Base-by-base conservation (phyloP, 2,113 vertebrate species). In the Cochlearius cochlearius region DNA sequence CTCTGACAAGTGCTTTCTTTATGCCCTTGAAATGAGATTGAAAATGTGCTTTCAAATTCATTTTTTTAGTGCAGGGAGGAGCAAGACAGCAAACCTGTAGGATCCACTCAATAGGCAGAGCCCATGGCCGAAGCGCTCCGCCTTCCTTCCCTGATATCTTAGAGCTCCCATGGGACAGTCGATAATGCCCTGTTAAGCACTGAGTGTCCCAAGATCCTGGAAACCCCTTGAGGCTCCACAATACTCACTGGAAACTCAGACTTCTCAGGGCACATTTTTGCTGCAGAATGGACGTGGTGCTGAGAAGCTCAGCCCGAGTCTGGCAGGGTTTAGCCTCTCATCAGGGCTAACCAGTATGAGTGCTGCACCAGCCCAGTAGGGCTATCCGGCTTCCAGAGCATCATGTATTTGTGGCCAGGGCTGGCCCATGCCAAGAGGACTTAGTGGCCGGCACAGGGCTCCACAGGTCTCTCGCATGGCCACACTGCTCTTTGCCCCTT, bases 401-500 rank as follows among this genome's bases (percentile, higher is more conserved):
- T 45, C 26, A 7, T 21, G 0, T 47, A 9, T 13, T 83, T 63
- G 79, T 92, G 55, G 30, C 8, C n/a, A 84, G 27, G 12, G 4
- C 17, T 86, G 71, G n/a, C 9, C 38, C 1, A 0, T 39, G 41
- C 26, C 14, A 1, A 52, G 15, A 9, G 5, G 11, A 9, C 21
- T 45, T 20, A 53, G 11, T 27, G 4, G 45, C 29, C 56, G 47
- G 47, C 53, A 56, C 3, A 1, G 58, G 82, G 36, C 55, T 55
- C 47, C n/a, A 27, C 0, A 0, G 23, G 21, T 91, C 5, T 0
- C 22, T 56, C 56, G 43, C 0, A 0, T 8, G 69, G 30, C 45
- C 4, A 0, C 56, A 11, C 5, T 27, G 39, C 27, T 84, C 80
- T 72, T 64, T 89, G 53, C 38, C 53, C n/a, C 58, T 66, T 38